These are phyloP conservation scores for Rhinopithecus roxellana DNA, from an alignment of 2,113 vertebrate species.

Conservation along the genomic window DNA sequence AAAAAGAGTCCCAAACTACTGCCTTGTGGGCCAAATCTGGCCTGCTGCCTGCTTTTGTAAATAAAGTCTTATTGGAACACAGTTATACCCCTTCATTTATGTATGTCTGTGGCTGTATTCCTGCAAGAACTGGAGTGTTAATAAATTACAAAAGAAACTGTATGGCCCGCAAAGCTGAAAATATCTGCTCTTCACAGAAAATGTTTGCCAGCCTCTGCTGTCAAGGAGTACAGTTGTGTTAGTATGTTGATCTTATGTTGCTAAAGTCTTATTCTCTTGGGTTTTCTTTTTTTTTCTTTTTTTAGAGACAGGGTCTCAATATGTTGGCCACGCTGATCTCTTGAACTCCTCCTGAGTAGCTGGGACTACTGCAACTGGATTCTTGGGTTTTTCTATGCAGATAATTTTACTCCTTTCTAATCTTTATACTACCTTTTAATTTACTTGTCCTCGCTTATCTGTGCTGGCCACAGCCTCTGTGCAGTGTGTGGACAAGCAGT, in stretches of 20 bases:
- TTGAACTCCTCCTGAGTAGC: not conserved
- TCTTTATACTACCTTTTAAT: not conserved
- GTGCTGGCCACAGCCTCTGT: not conserved
- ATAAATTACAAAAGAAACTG: not conserved
- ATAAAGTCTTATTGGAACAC: conserved; percentile 33
- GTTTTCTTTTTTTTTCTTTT: not conserved
- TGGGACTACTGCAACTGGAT: not conserved
- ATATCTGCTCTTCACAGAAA: not conserved
- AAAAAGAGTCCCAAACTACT: not conserved
- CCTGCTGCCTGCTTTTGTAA: not conserved
- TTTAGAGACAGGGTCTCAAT: not conserved
- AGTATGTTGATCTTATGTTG: not conserved
- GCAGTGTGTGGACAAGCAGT: not conserved
- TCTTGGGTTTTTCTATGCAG: not conserved
- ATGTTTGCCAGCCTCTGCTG: not conserved
- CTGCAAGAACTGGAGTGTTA: fast-evolving
- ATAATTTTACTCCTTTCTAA: not conserved
- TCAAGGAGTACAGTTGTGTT: fast-evolving
- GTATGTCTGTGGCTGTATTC: not conserved
- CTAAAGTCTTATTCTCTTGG: not conserved
- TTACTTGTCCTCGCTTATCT: not conserved
- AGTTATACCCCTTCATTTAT: not conserved
- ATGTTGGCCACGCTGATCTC: not conserved
- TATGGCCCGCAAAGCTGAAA: not conserved
- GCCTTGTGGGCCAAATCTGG: not conserved